Conservation (phyloP, 2,113 vertebrate genomes). For the Empidonax alnorum region DNA sequence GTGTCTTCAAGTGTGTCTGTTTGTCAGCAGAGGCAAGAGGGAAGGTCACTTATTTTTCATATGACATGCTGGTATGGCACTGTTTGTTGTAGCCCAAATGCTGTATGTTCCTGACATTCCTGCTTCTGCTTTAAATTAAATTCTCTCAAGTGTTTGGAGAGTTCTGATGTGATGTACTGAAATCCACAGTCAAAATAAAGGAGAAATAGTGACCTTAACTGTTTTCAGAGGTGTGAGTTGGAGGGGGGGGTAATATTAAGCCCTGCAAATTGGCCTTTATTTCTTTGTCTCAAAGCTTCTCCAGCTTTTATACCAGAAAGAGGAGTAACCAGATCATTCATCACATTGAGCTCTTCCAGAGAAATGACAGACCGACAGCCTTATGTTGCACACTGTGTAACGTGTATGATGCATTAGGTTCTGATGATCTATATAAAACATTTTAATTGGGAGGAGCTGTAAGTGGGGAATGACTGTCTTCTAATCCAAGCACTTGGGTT, state of each 20-base stretch:
- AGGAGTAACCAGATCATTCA: conserved; percentile 25
- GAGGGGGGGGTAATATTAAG: background rate
- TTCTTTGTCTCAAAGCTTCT: conserved; percentile 58
- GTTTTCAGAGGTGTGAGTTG: conserved; percentile 10
- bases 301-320: conserved; percentile 14
- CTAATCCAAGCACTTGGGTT: background rate
- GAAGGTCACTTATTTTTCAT: conserved; percentile 40
- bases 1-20: background rate
- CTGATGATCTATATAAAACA: conserved; percentile 3
- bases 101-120: background rate
- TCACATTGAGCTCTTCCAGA: background rate
- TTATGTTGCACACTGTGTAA: background rate
- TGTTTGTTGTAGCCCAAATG: background rate
- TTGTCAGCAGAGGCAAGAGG: background rate
- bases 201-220: conserved; percentile 4
- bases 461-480: background rate
- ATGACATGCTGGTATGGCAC: background rate
- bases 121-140: background rate
- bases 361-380: conserved; percentile 28
- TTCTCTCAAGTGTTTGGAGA: background rate
- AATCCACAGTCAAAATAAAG: background rate
- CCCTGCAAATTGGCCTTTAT: conserved; percentile 14
- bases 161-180: background rate
- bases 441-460: background rate
- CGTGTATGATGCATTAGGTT: background rate